Conservation (phyloP, 1,140 invertebrate species). For the Portunus trituberculatus region DNA sequence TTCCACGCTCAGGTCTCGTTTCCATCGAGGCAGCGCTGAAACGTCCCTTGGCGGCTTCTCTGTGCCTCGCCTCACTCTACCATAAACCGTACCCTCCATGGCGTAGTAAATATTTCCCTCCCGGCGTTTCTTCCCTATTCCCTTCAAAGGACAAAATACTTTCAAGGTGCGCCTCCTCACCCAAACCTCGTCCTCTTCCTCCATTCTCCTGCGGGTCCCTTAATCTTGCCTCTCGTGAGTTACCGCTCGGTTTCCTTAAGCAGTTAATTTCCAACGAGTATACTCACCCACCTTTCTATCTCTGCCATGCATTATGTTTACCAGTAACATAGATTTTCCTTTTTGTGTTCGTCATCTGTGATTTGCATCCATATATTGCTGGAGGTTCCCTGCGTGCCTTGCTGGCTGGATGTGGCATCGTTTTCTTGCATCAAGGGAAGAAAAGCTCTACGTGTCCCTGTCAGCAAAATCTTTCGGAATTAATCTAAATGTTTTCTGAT, state of each 20-base stretch:
- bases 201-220: not conserved
- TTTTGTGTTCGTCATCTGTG: constrained; percentile 4
- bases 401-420: not conserved
- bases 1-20: not conserved
- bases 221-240: not conserved
- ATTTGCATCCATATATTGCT: not conserved
- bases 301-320: not conserved
- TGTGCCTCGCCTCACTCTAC: not conserved
- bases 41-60: not conserved
- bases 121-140: not conserved
- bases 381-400: not conserved
- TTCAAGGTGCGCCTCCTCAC: not conserved
- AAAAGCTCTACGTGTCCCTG: not conserved
- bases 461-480: not conserved
- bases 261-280: not conserved
- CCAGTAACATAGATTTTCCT: not conserved
- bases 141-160: constrained; percentile 23
- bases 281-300: not conserved
- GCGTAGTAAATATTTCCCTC: not conserved
- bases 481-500: too few species aligned
- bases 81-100: not conserved
- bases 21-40: not conserved
- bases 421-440: not conserved
- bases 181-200: not conserved
- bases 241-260: not conserved